These are phyloP conservation scores for Philereme vetulata DNA, from an alignment of 2,888 invertebrate species.

Conservation along the genomic window DNA sequence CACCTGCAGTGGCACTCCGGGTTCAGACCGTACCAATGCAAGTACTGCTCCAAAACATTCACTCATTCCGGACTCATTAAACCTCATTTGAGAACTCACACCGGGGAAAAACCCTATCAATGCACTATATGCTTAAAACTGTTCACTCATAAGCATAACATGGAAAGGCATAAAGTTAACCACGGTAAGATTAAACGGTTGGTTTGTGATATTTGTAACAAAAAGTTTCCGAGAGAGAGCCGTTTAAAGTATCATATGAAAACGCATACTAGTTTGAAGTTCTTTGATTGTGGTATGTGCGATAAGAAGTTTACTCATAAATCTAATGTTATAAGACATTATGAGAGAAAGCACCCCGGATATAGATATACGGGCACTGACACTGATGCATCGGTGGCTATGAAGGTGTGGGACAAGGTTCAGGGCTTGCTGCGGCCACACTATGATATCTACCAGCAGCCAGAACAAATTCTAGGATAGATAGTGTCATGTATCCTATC, in stretches of 20 bases:
- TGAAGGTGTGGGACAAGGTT: slow-evolving; percentile 56
- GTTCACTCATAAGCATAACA: slow-evolving; percentile 65
- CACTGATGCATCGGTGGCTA: slow-evolving; percentile 63
- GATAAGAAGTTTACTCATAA: slow-evolving; percentile 64
- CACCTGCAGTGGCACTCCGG: slow-evolving; percentile 59
- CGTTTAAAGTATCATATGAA: slow-evolving; percentile 66
- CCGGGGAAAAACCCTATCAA: slow-evolving; percentile 39
- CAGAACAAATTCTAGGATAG: slow-evolving; percentile 40
- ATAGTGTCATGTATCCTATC: neutral
- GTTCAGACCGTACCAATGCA: slow-evolving; percentile 48
- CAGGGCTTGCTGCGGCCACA: slow-evolving; percentile 40
- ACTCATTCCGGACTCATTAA: slow-evolving; percentile 57
- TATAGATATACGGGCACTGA: slow-evolving; percentile 50
- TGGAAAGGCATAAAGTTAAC: slow-evolving; percentile 57
- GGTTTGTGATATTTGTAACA: slow-evolving; percentile 62
- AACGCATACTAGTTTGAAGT: slow-evolving; percentile 59
- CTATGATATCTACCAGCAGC: slow-evolving; percentile 30
- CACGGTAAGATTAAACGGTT: slow-evolving; percentile 60
- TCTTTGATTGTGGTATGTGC: slow-evolving; percentile 60
- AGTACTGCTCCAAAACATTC: slow-evolving; percentile 56
- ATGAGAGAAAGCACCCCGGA: slow-evolving; percentile 63
- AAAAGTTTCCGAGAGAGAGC: slow-evolving; percentile 64
- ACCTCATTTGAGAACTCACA: slow-evolving; percentile 54
- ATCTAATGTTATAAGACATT: slow-evolving; percentile 66
- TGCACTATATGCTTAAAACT: slow-evolving; percentile 44